Base-by-base conservation (phyloP, 1,140 invertebrate genomes). In the Ericerus pela region DNA sequence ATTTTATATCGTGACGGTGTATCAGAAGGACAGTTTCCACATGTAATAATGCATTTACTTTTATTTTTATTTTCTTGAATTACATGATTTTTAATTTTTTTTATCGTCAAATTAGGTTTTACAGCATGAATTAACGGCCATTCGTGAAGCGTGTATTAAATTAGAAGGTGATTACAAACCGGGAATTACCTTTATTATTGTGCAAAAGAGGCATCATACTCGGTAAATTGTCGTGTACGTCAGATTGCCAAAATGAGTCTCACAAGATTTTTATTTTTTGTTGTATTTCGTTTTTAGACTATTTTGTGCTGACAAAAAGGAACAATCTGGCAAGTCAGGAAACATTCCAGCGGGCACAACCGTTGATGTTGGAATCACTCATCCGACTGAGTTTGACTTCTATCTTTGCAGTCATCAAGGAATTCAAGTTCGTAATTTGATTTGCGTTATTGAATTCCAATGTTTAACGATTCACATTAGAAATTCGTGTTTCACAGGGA, bases 401-500 rank as follows among this genome's bases (percentile, higher is more conserved):
- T 99, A 98, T 72, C 76, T 99, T n/a, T 99, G 96, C 78, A 96
- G 92, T 72, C 96, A 99, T 71, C 94, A 97, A 72, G 96, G 96
- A 60, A 99, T 99, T 66, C 95, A 97, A 79, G 90, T 92, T 68
- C 66, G 62, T 18, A 37, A n/a, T n/a, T n/a, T n/a, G n/a, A n/a
- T n/a, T n/a, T n/a, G n/a, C n/a, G n/a, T n/a, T n/a, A n/a, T n/a
- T n/a, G n/a, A n/a, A n/a, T n/a, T n/a, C n/a, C n/a, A n/a, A n/a
- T n/a, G n/a, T 3, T 8, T 22, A 24, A 41, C 37, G 37, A 18
- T 41, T 41, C 20, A 18, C 20, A 16, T 41, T 41, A 33, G n/a
- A 33, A 10, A 10, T 33, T 11, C 41, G 52, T 37, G 28, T 55
- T 65, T 66, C 62, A 33, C 65, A 97, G 88, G 96, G 96, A 64